These are phyloP conservation scores for Siniperca undulata DNA, from an alignment of 2,797 vertebrate species.

Conservation along the genomic window DNA sequence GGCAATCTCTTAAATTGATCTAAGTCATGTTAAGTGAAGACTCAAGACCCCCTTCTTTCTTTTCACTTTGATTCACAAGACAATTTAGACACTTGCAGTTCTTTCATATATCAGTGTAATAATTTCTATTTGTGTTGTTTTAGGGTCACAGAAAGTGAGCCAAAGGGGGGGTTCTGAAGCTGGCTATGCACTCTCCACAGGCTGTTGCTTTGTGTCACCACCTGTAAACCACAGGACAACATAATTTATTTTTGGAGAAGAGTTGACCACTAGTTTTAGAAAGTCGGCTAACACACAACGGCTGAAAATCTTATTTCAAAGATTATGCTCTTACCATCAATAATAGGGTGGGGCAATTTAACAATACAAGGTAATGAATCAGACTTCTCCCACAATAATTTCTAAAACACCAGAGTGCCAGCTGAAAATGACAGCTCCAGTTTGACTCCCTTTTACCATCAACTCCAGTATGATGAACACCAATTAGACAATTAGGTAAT, in stretches of 20 bases:
- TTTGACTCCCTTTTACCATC: not conserved
- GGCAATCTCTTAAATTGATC: not conserved
- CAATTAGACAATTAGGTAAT: not conserved
- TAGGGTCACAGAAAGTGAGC: slow-evolving; percentile 2
- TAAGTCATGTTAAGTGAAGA: not conserved
- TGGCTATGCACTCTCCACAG: not conserved
- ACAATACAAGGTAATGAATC: not conserved
- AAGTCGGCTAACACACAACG: not conserved
- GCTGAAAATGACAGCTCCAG: not conserved
- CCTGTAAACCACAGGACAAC: slow-evolving; percentile 1
- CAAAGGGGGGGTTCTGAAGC: not conserved
- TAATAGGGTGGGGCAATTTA: not conserved
- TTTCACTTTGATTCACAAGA: not conserved
- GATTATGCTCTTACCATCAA: not conserved
- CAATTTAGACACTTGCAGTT: slow-evolving; percentile 14
- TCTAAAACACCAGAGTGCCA: not conserved
- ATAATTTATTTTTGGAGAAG: slow-evolving; percentile 1
- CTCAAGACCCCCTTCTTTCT: not conserved
- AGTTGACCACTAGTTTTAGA: not conserved
- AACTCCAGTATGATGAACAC: not conserved
- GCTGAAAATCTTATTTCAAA: not conserved
- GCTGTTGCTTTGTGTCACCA: not conserved
- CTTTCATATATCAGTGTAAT: not conserved
- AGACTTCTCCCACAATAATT: not conserved
- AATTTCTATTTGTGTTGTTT: not conserved